phyloP scores from a whole-genome alignment of 1,140 invertebrate species.

The Lordiphosa collinella region DNA sequence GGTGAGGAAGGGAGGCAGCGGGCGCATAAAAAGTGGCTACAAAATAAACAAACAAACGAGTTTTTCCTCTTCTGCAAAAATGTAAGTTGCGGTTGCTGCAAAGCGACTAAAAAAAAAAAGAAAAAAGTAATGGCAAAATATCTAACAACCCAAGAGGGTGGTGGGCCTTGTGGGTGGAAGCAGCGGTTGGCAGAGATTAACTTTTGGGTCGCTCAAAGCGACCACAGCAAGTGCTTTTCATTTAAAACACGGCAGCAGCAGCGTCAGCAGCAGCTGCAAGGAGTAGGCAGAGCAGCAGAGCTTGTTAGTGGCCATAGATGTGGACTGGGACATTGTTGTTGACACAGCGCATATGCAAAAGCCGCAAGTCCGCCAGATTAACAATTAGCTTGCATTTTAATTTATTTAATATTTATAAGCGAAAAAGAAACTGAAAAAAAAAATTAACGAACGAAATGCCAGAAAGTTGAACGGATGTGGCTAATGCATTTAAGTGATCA shows the following conservation, averaged over 20 bases:
- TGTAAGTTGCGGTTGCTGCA: constrained; percentile 63
- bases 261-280: constrained; percentile 1
- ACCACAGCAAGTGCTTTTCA: constrained; percentile 76
- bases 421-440: too few species aligned
- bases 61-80: constrained; percentile 54
- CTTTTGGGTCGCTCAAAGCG: constrained; percentile 76
- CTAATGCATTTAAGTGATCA: too few species aligned
- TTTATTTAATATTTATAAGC: constrained; percentile 67
- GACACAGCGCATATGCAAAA: constrained; percentile 30
- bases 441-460: too few species aligned
- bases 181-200: constrained; percentile 74
- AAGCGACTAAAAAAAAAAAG: constrained; percentile 11
- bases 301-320: constrained; percentile 42
- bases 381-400: constrained; percentile 73
- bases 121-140: constrained; percentile 54
- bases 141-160: constrained; percentile 47
- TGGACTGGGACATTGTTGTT: constrained; percentile 21
- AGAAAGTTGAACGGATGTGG: too few species aligned
- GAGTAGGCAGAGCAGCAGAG: constrained; percentile 15
- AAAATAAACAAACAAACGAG: constrained; percentile 70
- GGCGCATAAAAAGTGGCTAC: constrained; percentile 58
- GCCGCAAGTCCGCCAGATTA: constrained; percentile 69
- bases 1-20: too few species aligned
- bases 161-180: background rate
- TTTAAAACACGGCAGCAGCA: constrained; percentile 55